Evolutionary conservation across 2,797 vertebrate genomes (phyloP).

Genomic region (Diglossa cyanea): DNA sequence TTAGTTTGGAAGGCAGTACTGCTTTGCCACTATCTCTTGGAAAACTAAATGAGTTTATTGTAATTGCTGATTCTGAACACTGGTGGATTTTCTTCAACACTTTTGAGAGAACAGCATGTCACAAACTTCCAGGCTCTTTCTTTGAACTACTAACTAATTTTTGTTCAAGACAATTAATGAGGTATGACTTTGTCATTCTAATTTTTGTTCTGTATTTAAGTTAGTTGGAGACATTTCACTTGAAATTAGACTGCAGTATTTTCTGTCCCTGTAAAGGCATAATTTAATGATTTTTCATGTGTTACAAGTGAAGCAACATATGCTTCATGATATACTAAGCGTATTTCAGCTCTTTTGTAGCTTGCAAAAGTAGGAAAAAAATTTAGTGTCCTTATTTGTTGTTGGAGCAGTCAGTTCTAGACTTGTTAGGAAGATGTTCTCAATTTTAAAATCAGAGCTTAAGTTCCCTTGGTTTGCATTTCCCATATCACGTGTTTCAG

Average conservation of each 20-base stretch:
- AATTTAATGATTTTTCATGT: background rate
- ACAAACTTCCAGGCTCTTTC: background rate
- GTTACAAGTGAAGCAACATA: background rate
- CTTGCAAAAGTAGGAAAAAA: background rate
- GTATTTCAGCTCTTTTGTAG: background rate
- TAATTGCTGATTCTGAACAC: background rate
- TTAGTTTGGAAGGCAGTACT: background rate
- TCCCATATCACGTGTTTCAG: fast-evolving
- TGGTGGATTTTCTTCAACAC: background rate
- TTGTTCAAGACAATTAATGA: background rate
- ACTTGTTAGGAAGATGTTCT: background rate
- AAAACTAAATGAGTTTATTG: background rate
- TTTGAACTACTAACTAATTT: background rate
- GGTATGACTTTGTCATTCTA: background rate
- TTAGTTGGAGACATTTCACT: background rate
- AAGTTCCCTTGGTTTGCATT: background rate
- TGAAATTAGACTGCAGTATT: background rate
- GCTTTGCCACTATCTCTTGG: background rate
- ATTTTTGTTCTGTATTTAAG: background rate
- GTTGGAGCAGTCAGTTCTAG: background rate
- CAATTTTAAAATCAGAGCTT: background rate
- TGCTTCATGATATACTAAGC: background rate
- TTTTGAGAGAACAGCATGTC: background rate
- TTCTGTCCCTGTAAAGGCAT: background rate
- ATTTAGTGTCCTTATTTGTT: background rate